Conservation (phyloP, 2,888 invertebrate genomes). For the Notocelia uddmanniana region DNA sequence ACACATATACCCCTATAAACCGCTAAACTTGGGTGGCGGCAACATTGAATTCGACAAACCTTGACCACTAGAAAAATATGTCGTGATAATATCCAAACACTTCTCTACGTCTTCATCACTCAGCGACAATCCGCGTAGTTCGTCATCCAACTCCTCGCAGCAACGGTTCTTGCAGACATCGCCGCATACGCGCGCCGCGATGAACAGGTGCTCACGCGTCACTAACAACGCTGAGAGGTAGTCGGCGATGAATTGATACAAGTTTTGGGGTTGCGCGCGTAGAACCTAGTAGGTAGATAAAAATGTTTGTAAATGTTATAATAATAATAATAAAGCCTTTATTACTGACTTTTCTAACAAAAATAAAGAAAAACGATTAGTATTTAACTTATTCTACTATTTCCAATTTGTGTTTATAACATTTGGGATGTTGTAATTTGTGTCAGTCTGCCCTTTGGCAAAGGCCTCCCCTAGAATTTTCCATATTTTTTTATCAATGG, state of each 20-base stretch:
- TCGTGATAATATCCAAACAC: conserved; percentile 58
- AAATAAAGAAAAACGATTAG: too few species aligned
- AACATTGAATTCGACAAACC: conserved; percentile 52
- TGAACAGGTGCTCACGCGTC: conserved; percentile 85
- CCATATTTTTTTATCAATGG: too few species aligned
- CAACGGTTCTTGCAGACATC: conserved; percentile 58
- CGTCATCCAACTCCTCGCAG: conserved; percentile 59
- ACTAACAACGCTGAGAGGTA: conserved; percentile 88
- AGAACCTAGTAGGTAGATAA: conserved; percentile 77
- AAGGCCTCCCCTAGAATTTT: too few species aligned
- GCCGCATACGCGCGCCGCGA: conserved; percentile 63
- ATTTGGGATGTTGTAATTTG: too few species aligned
- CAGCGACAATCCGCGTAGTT: conserved; percentile 62
- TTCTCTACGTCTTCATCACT: conserved; percentile 54
- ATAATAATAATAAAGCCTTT: too few species aligned
- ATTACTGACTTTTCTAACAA: too few species aligned
- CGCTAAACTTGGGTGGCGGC: too few species aligned
- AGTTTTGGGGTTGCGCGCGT: conserved; percentile 87
- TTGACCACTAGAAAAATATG: conserved; percentile 57
- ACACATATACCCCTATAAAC: too few species aligned
- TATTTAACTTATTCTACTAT: too few species aligned
- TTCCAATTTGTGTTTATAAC: too few species aligned
- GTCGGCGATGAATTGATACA: conserved; percentile 89
- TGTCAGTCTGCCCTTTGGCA: too few species aligned
- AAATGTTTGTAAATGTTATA: too few species aligned